phyloP scores from a whole-genome alignment of 2,113 vertebrate genomes.

The Colius striatus region DNA sequence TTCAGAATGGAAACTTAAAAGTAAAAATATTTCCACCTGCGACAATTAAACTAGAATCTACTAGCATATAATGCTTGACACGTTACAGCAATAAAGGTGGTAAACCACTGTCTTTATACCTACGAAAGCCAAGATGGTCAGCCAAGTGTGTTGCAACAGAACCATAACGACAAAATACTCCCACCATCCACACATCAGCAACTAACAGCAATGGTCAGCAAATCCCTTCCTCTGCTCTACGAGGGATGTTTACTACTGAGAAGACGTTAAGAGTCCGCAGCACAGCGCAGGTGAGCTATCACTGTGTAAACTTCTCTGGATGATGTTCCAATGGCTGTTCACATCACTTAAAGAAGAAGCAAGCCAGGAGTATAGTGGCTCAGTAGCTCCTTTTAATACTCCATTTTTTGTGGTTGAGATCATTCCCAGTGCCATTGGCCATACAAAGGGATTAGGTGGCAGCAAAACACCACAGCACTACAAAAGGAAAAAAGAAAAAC shows the following conservation, averaged over 20 bases:
- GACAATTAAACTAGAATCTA: constrained; percentile 86
- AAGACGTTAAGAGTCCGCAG: constrained; percentile 75
- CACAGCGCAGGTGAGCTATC: constrained; percentile 78
- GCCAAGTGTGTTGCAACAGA: constrained; percentile 77
- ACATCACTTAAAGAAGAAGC: constrained; percentile 72
- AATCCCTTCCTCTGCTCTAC: constrained; percentile 76
- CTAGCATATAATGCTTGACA: constrained; percentile 90
- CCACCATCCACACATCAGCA: constrained; percentile 77
- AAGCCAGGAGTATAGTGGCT: constrained; percentile 82
- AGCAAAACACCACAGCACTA: constrained; percentile 50
- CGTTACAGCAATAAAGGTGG: constrained; percentile 87
- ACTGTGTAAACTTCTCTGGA: constrained; percentile 77
- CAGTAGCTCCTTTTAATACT: constrained; percentile 72
- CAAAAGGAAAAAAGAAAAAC: neutral
- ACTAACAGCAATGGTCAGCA: constrained; percentile 78
- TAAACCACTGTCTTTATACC: constrained; percentile 84
- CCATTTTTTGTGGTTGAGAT: constrained; percentile 13
- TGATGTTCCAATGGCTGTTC: constrained; percentile 50
- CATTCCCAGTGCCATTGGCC: constrained; percentile 65
- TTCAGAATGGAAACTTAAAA: constrained; percentile 88
- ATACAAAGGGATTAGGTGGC: constrained; percentile 30
- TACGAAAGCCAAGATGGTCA: constrained; percentile 84
- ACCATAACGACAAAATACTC: constrained; percentile 82
- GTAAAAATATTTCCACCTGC: constrained; percentile 86
- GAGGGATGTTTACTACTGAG: constrained; percentile 67